Base-by-base conservation (phyloP, 2,113 vertebrate genomes). In the Antechinus stuartii region DNA sequence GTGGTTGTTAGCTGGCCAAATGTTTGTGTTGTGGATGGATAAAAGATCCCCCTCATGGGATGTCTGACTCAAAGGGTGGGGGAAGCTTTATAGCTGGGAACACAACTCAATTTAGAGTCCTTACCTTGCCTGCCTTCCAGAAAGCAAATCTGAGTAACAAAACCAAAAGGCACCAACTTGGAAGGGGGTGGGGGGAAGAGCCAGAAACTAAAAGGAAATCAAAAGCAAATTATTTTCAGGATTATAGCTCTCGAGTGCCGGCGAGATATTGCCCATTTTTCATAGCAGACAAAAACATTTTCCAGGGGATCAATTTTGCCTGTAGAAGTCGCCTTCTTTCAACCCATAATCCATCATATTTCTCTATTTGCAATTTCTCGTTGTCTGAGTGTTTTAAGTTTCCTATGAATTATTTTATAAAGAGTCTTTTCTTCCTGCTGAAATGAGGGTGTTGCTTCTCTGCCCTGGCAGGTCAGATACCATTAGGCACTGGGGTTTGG, bases 211-310 rank as follows among this genome's bases (percentile, higher is more conserved):
- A 98, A 97, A 95, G 94, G 98, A 98, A 98, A 98, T 98, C 98
- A 98, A 98, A 98, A 99, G 98, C 98, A 98, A 99, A 99, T 99
- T 98, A 99, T 99, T 99, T 99, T 98, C 98, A 94, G 98, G 98
- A 98, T 98, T 98, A 98, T 97, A 97, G 98, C 97, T 95, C 98
- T 96, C 95, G 96, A 98, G 98, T 97, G 98, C 99, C 91, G 98
- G 99, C 98, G 98, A 99, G 99, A 99, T 99, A 99, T 98, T 95
- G 99, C 98, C 99, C 99, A 99, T 99, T 99, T 99, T 99, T 99
- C 99, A 99, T 98, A 99, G 98, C 99, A 99, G 99, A 99, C 99
- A 99, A 99, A 99, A 99, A 99, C 99, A 99, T 99, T 99, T 99
- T 99, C 99, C 97, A 98, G 99, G 99, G 99, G 99, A 99, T 99